phyloP scores from a whole-genome alignment of 2,113 vertebrate species.

The Phalacrocorax carbo region DNA sequence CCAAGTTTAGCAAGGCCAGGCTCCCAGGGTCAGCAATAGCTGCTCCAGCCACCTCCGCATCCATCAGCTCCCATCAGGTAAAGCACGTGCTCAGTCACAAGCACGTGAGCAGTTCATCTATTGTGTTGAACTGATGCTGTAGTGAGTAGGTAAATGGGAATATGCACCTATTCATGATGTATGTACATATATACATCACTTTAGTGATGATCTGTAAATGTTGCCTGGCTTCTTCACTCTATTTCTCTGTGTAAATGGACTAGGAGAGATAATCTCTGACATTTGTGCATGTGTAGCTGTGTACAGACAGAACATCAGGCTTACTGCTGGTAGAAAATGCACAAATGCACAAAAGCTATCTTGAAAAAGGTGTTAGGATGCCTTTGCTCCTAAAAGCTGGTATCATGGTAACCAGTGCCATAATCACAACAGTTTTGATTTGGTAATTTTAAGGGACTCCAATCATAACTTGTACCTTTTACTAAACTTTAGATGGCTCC shows the following conservation, averaged over 20 bases:
- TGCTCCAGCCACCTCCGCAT: background rate
- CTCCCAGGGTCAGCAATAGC: background rate
- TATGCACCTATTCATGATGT: fast-evolving
- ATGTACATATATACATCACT: background rate
- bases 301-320: fast-evolving
- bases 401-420: background rate
- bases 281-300: background rate
- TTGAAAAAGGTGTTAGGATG: background rate
- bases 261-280: background rate
- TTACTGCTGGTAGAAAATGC: background rate
- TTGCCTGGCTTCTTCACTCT: background rate
- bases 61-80: background rate
- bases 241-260: background rate
- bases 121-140: background rate
- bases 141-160: fast-evolving
- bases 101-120: background rate
- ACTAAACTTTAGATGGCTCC: background rate
- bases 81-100: background rate
- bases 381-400: background rate
- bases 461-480: background rate
- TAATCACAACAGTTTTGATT: background rate
- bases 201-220: background rate
- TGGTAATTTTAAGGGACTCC: background rate
- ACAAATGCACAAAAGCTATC: background rate
- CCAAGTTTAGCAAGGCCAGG: background rate